Conservation (phyloP, 2,113 vertebrate species). For the Ia io region DNA sequence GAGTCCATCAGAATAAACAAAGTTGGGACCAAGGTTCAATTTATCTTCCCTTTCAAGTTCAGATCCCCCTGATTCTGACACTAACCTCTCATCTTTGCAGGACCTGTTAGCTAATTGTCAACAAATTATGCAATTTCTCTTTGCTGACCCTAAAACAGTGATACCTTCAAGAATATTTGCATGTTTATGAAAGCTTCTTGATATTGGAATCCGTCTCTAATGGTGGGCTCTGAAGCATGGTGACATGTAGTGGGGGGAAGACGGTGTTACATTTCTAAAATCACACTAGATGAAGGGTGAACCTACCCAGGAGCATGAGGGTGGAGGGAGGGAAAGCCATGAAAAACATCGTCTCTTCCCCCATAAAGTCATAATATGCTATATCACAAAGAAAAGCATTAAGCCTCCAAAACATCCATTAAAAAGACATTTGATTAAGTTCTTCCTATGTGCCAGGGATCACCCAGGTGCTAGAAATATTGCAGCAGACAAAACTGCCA, state of each 20-base stretch:
- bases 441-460: neutral
- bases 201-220: neutral
- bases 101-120: neutral
- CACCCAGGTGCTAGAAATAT: neutral
- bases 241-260: neutral
- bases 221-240: neutral
- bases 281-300: neutral
- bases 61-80: neutral
- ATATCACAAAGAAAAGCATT: neutral
- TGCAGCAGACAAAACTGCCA: neutral
- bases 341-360: rapidly evolving
- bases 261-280: neutral
- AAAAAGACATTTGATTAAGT: neutral
- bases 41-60: neutral
- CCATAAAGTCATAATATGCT: rapidly evolving
- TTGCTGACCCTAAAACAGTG: neutral
- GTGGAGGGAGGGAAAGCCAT: neutral
- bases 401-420: neutral
- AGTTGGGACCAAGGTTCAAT: neutral
- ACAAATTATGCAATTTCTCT: neutral
- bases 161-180: neutral
- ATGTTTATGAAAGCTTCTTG: neutral
- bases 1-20: neutral
- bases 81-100: neutral
- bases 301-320: neutral